These are phyloP conservation scores for Pristionchus fissidentatus DNA, from an alignment of 2,888 invertebrate species.

Conservation along the genomic window DNA sequence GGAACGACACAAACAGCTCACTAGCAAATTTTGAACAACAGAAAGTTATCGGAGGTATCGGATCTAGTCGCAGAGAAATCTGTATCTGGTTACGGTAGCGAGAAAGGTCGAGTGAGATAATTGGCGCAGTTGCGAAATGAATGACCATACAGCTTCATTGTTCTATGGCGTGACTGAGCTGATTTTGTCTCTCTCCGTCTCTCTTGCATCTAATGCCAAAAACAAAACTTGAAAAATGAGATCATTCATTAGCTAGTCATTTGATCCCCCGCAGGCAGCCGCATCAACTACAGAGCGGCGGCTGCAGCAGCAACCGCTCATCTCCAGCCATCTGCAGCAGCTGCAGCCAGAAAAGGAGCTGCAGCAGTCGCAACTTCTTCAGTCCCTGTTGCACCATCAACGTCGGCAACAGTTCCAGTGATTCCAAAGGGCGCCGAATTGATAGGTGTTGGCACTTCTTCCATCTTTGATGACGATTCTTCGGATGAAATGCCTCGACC, in stretches of 20 bases:
- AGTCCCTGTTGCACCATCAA: background rate
- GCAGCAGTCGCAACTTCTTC: no score
- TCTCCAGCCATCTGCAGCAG: background rate
- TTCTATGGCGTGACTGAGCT: background rate
- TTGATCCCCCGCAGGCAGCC: background rate
- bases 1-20: no score
- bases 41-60: background rate
- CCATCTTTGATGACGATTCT: background rate
- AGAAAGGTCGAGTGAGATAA: background rate
- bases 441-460: no score
- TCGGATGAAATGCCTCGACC: background rate
- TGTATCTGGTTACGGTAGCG: background rate
- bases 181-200: background rate
- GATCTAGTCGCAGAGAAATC: background rate
- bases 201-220: no score
- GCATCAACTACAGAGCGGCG: slow-evolving; percentile 13
- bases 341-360: no score
- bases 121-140: no score
- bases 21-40: background rate
- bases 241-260: background rate
- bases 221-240: background rate
- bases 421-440: background rate
- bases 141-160: slow-evolving; percentile 4
- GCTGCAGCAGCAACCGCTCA: background rate
- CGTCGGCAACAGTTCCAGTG: background rate